Evolutionary conservation across 2,888 invertebrate species (phyloP).

Genomic region (Eristalis tenax): DNA sequence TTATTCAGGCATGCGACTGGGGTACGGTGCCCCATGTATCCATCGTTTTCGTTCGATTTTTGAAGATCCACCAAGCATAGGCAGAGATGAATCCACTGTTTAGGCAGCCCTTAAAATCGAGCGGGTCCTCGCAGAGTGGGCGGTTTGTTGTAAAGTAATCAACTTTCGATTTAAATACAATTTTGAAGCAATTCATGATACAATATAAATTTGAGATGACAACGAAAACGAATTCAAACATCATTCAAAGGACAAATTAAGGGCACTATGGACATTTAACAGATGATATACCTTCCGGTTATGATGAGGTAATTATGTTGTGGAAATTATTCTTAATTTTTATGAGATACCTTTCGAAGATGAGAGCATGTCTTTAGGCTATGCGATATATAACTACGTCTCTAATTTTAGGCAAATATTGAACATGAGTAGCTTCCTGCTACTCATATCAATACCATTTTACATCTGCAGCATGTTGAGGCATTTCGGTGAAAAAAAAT

Average conservation of each 20-base stretch:
- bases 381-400: too few relatives aligned
- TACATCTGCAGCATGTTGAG: too few relatives aligned
- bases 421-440: too few relatives aligned
- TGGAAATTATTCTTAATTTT: too few relatives aligned
- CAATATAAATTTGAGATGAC: slow-evolving; percentile 54
- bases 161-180: slow-evolving; percentile 56
- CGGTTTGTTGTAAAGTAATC: slow-evolving; percentile 32
- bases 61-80: slow-evolving; percentile 6
- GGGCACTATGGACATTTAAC: not conserved
- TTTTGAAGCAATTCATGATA: slow-evolving; percentile 50
- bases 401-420: too few relatives aligned
- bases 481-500: too few relatives aligned
- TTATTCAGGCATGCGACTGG: not conserved
- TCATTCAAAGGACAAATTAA: slow-evolving; percentile 23
- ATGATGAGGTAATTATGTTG: too few relatives aligned
- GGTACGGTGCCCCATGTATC: slow-evolving; percentile 13
- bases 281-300: too few relatives aligned
- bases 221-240: slow-evolving; percentile 47
- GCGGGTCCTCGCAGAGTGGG: not conserved
- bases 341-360: too few relatives aligned
- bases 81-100: slow-evolving; percentile 32
- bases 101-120: not conserved
- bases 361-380: too few relatives aligned
- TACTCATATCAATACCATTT: too few relatives aligned
- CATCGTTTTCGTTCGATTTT: slow-evolving; percentile 53